Evolutionary conservation across 2,888 invertebrate species (phyloP).

Genomic region (Xestia sexstrigata): DNA sequence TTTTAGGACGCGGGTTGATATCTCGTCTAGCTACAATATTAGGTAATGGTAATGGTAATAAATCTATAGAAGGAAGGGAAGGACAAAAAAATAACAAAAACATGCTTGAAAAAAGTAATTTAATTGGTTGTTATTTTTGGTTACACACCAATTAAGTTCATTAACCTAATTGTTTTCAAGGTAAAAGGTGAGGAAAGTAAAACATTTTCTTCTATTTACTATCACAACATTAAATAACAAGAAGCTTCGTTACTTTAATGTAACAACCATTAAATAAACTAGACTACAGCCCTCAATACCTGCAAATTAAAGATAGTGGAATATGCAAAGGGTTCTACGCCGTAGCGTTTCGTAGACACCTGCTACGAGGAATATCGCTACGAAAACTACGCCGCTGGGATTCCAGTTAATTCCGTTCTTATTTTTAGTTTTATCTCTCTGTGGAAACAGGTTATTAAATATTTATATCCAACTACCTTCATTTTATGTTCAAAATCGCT

Average conservation of each 20-base stretch:
- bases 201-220: neutral
- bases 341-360: conserved; percentile 65
- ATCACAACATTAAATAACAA: neutral
- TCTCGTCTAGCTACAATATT: neutral
- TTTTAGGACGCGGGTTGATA: neutral
- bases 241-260: neutral
- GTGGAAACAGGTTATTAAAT: conserved; percentile 22
- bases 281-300: conserved; percentile 5
- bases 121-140: conserved; percentile 31
- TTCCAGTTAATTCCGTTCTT: conserved; percentile 50
- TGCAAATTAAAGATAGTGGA: conserved; percentile 48
- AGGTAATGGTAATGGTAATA: neutral
- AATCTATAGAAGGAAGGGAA: neutral
- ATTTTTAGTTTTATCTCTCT: conserved; percentile 43
- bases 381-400: conserved; percentile 61
- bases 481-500: neutral
- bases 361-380: conserved; percentile 64
- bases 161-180: neutral
- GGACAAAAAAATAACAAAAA: neutral
- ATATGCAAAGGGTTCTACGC: conserved; percentile 66
- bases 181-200: neutral
- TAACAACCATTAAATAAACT: conserved; percentile 15
- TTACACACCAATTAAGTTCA: conserved; percentile 17
- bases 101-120: neutral
- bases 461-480: neutral